These are phyloP conservation scores for Poecilia latipinna DNA, from an alignment of 2,113 vertebrate genomes.

Conservation along the genomic window DNA sequence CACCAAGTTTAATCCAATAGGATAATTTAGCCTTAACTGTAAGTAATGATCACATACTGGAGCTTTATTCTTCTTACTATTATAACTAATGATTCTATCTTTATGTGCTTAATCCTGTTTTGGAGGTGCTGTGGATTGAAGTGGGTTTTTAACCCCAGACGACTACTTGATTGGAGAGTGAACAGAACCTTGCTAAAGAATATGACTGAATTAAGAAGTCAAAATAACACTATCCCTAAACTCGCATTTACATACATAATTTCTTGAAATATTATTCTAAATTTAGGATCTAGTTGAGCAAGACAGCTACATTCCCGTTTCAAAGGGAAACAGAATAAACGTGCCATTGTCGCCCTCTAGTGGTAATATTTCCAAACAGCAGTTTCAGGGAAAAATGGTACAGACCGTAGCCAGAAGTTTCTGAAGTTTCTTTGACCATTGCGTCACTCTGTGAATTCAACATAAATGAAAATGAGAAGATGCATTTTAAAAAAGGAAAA, in stretches of 20 bases:
- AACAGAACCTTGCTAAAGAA: neutral
- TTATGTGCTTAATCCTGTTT: neutral
- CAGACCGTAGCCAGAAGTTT: neutral
- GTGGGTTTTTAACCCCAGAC: too few species aligned
- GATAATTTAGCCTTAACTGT: too few species aligned
- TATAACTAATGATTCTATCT: too few species aligned
- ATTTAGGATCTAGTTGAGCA: neutral
- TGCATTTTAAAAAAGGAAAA: neutral
- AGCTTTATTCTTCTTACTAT: neutral
- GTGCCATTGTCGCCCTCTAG: slow-evolving; percentile 34
- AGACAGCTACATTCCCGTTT: neutral
- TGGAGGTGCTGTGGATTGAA: neutral
- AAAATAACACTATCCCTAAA: neutral
- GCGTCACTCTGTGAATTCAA: too few species aligned
- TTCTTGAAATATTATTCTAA: neutral
- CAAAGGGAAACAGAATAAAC: neutral
- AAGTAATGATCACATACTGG: neutral
- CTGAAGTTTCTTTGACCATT: too few species aligned
- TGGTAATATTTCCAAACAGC: neutral
- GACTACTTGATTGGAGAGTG: neutral
- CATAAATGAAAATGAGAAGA: too few species aligned
- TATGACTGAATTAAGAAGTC: neutral
- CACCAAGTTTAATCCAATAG: neutral
- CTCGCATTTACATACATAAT: neutral
- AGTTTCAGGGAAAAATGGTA: too few species aligned